Base-by-base conservation (phyloP, 2,888 invertebrate species). In the Nesidiocoris tenuis region DNA sequence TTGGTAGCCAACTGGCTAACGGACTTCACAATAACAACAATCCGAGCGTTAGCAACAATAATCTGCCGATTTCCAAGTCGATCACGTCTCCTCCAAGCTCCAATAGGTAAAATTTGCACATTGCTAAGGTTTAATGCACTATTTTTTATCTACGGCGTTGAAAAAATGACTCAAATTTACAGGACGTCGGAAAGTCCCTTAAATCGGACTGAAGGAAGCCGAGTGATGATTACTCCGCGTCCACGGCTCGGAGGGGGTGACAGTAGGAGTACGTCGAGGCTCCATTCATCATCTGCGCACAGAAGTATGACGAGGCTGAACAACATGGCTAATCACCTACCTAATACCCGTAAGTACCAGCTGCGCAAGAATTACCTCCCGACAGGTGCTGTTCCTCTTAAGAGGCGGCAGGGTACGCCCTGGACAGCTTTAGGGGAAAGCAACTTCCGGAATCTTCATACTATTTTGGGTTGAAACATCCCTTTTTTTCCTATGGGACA, bases 231-330 rank as follows among this genome's bases (percentile, higher is more conserved):
- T 18, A 81, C 79, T 1, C 80, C 80, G 19, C 78, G 80, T 54
- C 79, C 81, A 7, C 79, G 81, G 17, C 68, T 78, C 9, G 81
- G 80, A 56, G 91, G 91, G 55, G 91, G 91, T 0, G 91, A 91
- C 83, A 91, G 91, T 12, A 85, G 91, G 72, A 92, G 91, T 82
- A 92, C 92, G 0, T 91, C 91, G 1, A 85, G 91, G 16, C 83
- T 91, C 76, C 90, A 91, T 81, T 88, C 90, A 3, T 88, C 90
- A 17, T 88, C 90, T 9, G 90, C 91, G 2, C 91, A 91, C 81
- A 85, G 92, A 76, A 92, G 92, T 83, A 92, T 92, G 90, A 92
- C 92, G 0, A 85, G 91, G 61, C 86, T 93, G 18, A 92, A 92
- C 83, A 92, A 92, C 83, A 88, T 90, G 89, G 81, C 80, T 57